A percentile compares a stretch with the other conserved stretches of the same genome.
Evolutionary conservation across 2,888 invertebrate species (phyloP).

Genomic region (Pheosia tremula): DNA sequence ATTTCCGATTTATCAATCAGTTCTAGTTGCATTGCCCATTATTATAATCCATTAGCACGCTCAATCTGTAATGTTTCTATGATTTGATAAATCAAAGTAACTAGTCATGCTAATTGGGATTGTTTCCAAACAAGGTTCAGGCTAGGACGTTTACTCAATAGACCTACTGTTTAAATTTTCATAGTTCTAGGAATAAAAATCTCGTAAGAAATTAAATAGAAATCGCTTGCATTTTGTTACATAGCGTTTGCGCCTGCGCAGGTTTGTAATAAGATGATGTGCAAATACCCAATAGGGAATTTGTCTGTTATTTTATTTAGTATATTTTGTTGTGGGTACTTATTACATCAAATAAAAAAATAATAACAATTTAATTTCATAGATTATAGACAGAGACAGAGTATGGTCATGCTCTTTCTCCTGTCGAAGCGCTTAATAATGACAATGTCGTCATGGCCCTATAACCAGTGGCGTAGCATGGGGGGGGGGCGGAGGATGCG

Average conservation of each 20-base stretch:
- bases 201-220: not conserved
- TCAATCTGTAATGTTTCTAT: not conserved
- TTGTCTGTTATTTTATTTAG: too few species aligned
- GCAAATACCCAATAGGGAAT: too few species aligned
- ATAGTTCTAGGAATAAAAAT: not conserved
- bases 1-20: not conserved
- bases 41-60: not conserved
- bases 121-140: not conserved
- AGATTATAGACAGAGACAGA: too few species aligned
- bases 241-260: not conserved
- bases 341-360: too few species aligned
- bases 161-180: not conserved
- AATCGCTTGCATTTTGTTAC: not conserved
- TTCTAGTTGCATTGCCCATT: not conserved
- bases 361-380: too few species aligned
- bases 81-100: not conserved
- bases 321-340: too few species aligned
- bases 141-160: not conserved
- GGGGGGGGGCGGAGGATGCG: too few species aligned
- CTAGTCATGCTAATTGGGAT: not conserved
- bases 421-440: too few species aligned
- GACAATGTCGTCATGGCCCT: too few species aligned
- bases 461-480: too few species aligned
- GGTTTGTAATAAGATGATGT: too few species aligned
- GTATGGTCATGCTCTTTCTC: too few species aligned